phyloP scores from a whole-genome alignment of 1,140 invertebrate genomes.

The Tribolium madens region DNA sequence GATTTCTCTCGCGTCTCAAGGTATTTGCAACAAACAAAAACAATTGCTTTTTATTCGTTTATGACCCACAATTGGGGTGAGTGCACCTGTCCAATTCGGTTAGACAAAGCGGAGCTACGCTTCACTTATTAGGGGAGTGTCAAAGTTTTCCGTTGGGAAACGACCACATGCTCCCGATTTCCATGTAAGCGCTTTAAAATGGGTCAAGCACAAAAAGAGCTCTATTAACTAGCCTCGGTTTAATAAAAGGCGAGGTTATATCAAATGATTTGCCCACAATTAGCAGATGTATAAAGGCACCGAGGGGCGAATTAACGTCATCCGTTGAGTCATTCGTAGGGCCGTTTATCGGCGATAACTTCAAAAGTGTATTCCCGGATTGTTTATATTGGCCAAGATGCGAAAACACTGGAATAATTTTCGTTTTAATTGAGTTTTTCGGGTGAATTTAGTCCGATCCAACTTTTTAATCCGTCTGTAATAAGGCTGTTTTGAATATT shows the following conservation, averaged over 20 bases:
- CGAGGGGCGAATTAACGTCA: conserved; percentile 35
- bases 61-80: neutral
- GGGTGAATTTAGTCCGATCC: neutral
- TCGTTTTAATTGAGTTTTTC: conserved; percentile 29
- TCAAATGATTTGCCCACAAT: conserved; percentile 38
- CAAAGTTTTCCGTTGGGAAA: conserved; percentile 16
- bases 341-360: too few species aligned
- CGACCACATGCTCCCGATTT: neutral
- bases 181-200: neutral
- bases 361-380: neutral
- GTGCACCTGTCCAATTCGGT: conserved; percentile 16
- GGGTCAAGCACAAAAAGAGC: conserved; percentile 1
- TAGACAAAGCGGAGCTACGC: neutral
- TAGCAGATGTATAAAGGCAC: neutral
- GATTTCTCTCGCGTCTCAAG: neutral
- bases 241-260: conserved; percentile 41
- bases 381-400: conserved; percentile 5
- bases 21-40: neutral
- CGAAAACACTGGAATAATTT: conserved; percentile 22
- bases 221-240: conserved; percentile 19
- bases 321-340: neutral
- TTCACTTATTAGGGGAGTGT: neutral
- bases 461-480: too few species aligned
- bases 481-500: conserved; percentile 4
- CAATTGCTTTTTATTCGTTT: neutral